Percentiles rank a stretch among this genome's conserved stretches.
These are phyloP conservation scores for Leucoptera coffeella DNA, from an alignment of 2,888 invertebrate genomes.

Conservation along the genomic window DNA sequence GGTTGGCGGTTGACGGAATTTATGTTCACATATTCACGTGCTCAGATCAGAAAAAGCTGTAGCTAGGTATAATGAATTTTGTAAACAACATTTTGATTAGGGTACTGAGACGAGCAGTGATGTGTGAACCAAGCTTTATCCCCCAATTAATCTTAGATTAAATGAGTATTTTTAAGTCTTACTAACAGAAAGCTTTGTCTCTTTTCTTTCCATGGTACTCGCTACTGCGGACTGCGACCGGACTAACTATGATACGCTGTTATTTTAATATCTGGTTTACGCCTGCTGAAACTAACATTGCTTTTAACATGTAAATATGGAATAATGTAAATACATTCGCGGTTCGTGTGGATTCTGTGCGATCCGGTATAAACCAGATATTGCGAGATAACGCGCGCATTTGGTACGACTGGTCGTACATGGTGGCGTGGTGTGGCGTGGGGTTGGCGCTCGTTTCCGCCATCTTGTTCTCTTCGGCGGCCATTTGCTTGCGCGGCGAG, in stretches of 20 bases:
- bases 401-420: conserved; percentile 95
- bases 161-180: no score
- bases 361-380: conserved; percentile 54
- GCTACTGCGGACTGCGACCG: conserved; percentile 43
- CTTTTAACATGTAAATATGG: conserved; percentile 16
- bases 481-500: conserved; percentile 90
- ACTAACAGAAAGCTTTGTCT: conserved; percentile 51
- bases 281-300: conserved; percentile 37
- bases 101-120: no score
- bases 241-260: conserved; percentile 27
- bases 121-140: no score
- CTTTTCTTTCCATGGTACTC: conserved; percentile 55
- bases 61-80: no score
- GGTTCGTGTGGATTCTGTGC: no score
- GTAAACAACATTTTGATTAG: no score
- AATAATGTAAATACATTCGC: conserved; percentile 20
- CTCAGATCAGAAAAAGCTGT: no score
- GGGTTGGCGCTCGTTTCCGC: conserved; percentile 86
- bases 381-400: conserved; percentile 79
- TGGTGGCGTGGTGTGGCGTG: conserved; percentile 95
- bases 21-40: no score
- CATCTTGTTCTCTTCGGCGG: conserved; percentile 88
- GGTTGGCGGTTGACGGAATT: conserved; percentile 35
- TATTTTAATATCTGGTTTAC: conserved; percentile 47
- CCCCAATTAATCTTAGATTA: no score